Evolutionary conservation across 2,113 vertebrate species (phyloP).

Genomic region (Chlamydotis undulata): DNA sequence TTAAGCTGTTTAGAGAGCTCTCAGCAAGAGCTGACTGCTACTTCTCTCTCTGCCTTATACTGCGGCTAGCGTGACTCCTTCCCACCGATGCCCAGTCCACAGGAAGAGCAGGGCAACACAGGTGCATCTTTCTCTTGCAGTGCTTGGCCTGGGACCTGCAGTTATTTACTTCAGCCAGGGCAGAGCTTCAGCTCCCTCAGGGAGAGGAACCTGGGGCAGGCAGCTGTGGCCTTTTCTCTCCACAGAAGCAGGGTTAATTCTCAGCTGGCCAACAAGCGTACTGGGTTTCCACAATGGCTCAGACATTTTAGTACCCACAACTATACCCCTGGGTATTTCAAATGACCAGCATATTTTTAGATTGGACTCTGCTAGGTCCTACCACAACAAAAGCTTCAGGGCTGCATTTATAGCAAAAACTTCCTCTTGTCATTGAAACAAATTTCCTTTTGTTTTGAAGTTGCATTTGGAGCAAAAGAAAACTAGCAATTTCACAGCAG

Average conservation of each 20-base stretch:
- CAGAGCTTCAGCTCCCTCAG: neutral
- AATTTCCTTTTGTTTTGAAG: neutral
- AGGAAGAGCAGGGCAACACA: neutral
- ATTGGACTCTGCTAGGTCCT: neutral
- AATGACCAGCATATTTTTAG: neutral
- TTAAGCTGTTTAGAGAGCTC: neutral
- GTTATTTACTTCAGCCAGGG: neutral
- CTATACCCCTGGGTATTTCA: neutral
- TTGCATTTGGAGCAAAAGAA: neutral
- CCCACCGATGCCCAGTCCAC: too few species aligned
- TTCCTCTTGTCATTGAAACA: neutral
- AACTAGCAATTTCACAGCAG: neutral
- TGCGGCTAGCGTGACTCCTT: neutral
- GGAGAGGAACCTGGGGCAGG: neutral
- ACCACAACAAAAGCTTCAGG: neutral
- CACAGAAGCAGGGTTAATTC: neutral
- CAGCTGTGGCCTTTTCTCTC: neutral
- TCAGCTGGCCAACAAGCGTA: neutral
- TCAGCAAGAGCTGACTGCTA: neutral
- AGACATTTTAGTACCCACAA: neutral
- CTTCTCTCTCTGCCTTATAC: fast-evolving
- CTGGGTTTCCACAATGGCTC: neutral
- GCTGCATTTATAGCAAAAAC: neutral
- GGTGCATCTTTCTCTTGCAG: fast-evolving
- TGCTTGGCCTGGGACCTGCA: neutral